A percentile compares a stretch with the other conserved stretches of the same genome.
These are phyloP conservation scores for Typhlichthys eigenmanni DNA, from an alignment of 2,797 vertebrate species.

Conservation along the genomic window DNA sequence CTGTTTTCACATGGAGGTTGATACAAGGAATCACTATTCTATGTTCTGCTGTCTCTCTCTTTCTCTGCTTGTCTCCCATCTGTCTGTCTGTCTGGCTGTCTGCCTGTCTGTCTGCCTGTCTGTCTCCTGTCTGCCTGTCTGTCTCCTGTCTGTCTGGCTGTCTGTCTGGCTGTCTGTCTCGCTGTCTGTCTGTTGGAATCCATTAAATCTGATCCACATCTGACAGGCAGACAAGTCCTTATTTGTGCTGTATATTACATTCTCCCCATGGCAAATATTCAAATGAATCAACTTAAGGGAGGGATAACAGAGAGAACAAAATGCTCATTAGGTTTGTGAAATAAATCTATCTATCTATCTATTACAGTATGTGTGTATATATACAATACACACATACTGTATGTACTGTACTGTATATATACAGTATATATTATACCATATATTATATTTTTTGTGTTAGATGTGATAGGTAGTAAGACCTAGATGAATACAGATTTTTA, in stretches of 20 bases:
- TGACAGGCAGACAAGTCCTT: slow-evolving; percentile 28
- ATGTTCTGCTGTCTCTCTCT: not conserved
- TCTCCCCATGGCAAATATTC: slow-evolving; percentile 24
- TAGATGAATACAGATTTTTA: too few species aligned
- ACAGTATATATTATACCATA: too few species aligned
- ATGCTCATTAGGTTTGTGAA: too few species aligned
- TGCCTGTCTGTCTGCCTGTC: not conserved
- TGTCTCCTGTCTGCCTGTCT: not conserved
- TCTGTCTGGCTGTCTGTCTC: not conserved
- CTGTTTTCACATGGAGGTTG: not conserved
- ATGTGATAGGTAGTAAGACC: too few species aligned
- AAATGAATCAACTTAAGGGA: slow-evolving; percentile 28
- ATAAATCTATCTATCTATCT: too few species aligned
- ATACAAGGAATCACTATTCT: not conserved
- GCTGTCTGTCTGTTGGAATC: not conserved
- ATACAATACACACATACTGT: too few species aligned
- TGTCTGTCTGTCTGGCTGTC: not conserved
- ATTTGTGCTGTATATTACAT: slow-evolving; percentile 44
- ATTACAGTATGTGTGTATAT: too few species aligned
- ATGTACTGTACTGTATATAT: too few species aligned
- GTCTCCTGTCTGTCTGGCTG: not conserved
- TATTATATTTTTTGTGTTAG: too few species aligned
- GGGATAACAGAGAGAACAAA: not conserved
- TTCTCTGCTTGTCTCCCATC: not conserved
- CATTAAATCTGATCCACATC: slow-evolving; percentile 8